Percentiles rank a stretch among this genome's conserved stretches.
phyloP scores from a whole-genome alignment of 2,113 vertebrate species.

The Poeciliopsis occidentalis region DNA sequence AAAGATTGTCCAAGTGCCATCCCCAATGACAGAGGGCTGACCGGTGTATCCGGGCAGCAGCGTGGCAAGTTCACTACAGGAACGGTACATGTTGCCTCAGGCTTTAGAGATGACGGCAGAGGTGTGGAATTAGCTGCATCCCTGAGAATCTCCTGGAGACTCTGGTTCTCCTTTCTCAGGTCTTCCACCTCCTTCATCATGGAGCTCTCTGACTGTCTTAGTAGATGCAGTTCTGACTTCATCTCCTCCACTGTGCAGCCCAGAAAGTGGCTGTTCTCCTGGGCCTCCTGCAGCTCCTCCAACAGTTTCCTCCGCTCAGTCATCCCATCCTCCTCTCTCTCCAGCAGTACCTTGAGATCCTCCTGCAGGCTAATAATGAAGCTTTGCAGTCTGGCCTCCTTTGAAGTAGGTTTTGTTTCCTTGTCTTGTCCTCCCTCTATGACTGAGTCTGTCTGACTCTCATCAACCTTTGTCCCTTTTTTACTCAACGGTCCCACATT shows the following conservation, averaged over 20 bases:
- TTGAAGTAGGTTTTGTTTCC: conserved; percentile 32
- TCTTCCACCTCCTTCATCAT: conserved; percentile 76
- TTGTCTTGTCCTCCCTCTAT: conserved; percentile 13
- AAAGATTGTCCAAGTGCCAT: conserved; percentile 8
- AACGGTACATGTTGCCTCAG: background rate
- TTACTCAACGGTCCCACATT: conserved; percentile 6
- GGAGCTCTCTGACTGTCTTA: conserved; percentile 77
- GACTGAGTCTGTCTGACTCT: conserved; percentile 14
- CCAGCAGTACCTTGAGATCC: conserved; percentile 72
- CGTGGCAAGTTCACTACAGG: background rate
- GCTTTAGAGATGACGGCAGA: conserved; percentile 14
- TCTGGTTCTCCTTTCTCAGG: conserved; percentile 75
- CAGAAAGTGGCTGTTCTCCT: conserved; percentile 73
- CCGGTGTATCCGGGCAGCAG: background rate
- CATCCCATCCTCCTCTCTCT: conserved; percentile 68
- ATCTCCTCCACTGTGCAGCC: conserved; percentile 78
- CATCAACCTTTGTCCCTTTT: background rate
- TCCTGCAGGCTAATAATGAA: conserved; percentile 62
- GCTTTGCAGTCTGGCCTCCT: conserved; percentile 62
- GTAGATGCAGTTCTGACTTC: conserved; percentile 58
- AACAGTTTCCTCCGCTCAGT: conserved; percentile 62
- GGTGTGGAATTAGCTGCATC: conserved; percentile 32
- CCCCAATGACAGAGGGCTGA: background rate
- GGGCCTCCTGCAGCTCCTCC: conserved; percentile 72
- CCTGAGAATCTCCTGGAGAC: conserved; percentile 63